Percentiles rank a stretch among this genome's conserved stretches.
Evolutionary conservation across 2,888 invertebrate species (phyloP).

Genomic region (Diadegma fenestrale): DNA sequence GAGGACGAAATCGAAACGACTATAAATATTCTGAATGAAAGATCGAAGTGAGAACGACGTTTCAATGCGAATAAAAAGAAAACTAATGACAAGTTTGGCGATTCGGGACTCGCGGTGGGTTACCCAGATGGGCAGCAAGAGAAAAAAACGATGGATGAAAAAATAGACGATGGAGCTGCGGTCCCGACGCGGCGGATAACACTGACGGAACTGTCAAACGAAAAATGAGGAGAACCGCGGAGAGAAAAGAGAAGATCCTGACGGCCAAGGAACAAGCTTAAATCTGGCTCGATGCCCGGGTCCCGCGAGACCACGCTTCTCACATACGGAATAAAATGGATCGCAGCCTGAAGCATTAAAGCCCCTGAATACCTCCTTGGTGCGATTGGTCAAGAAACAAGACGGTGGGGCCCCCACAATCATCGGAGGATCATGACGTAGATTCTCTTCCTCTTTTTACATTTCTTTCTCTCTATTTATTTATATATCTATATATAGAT

Average conservation of each 20-base stretch:
- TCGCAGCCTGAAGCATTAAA: constrained; percentile 24
- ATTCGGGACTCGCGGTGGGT: background rate
- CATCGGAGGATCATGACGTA: constrained; percentile 66
- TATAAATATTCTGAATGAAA: background rate
- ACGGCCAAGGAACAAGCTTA: constrained; percentile 82
- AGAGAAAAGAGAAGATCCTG: constrained; percentile 75
- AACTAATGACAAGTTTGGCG: background rate
- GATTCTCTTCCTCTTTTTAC: constrained; percentile 9
- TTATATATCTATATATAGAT: background rate
- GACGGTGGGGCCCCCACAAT: constrained; percentile 58
- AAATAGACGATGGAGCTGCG: constrained; percentile 20
- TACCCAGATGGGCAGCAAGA: background rate
- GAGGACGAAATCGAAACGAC: background rate
- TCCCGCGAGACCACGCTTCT: constrained; percentile 68
- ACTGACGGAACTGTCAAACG: constrained; percentile 64
- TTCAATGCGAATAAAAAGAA: background rate
- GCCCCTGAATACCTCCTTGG: constrained; percentile 40
- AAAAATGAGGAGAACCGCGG: constrained; percentile 55
- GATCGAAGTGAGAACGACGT: background rate
- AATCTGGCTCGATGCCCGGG: constrained; percentile 80
- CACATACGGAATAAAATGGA: constrained; percentile 60
- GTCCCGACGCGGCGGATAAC: constrained; percentile 23
- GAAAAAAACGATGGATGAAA: background rate
- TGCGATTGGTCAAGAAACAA: constrained; percentile 67
- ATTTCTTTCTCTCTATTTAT: constrained; percentile 25